These are phyloP conservation scores for Myanophis thanlyinensis DNA, from an alignment of 2,113 vertebrate species.

Conservation along the genomic window DNA sequence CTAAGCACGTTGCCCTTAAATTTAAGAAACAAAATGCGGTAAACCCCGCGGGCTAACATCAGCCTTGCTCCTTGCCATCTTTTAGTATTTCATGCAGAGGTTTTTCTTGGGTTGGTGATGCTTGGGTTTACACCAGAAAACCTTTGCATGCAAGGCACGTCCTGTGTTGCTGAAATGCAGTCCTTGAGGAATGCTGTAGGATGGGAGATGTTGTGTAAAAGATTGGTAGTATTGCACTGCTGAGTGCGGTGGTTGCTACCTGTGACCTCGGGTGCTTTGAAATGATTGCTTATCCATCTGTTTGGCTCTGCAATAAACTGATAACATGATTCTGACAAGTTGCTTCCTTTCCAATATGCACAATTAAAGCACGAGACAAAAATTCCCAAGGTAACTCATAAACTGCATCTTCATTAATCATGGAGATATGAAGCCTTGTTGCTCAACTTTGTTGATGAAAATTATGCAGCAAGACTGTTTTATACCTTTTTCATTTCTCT, in stretches of 20 bases:
- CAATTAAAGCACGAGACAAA: neutral
- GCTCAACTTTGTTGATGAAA: neutral
- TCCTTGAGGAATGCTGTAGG: conserved; percentile 21
- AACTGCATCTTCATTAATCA: neutral
- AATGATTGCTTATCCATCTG: neutral
- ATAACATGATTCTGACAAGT: neutral
- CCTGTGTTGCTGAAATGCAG: too few species aligned
- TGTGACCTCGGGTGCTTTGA: neutral
- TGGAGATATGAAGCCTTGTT: neutral
- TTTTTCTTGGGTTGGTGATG: neutral
- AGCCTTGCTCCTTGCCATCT: neutral
- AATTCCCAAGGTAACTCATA: neutral
- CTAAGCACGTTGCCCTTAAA: neutral
- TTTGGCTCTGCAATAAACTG: neutral
- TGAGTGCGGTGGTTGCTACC: neutral
- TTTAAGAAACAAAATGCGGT: neutral
- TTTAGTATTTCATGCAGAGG: neutral
- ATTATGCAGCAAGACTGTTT: neutral
- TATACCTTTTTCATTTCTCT: neutral
- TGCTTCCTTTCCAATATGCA: neutral
- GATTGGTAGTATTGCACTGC: neutral
- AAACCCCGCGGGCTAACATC: neutral
- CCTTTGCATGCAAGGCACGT: neutral
- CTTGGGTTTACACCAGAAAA: neutral
- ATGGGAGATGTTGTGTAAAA: conserved; percentile 9